A percentile compares a stretch with the other conserved stretches of the same genome.
These are phyloP conservation scores for Champsocephalus gunnari DNA, from an alignment of 2,797 vertebrate species.

Conservation along the genomic window DNA sequence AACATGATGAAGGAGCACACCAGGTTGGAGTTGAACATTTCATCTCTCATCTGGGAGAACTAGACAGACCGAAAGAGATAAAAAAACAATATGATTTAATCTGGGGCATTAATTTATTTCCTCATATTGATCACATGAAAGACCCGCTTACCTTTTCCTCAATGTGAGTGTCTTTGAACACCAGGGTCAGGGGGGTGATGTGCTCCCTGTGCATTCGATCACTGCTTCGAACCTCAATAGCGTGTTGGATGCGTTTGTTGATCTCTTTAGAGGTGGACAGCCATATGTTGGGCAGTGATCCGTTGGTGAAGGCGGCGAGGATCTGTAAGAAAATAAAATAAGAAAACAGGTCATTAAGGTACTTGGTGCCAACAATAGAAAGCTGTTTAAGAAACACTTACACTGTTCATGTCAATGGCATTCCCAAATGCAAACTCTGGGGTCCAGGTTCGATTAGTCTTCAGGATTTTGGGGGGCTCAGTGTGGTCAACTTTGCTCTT, in stretches of 20 bases:
- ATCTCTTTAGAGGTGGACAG: conserved; percentile 80
- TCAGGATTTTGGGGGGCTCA: conserved; percentile 80
- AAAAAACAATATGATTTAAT: not conserved
- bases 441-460: conserved; percentile 84
- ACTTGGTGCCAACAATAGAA: not conserved
- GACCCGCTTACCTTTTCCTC: conserved; percentile 79
- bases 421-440: conserved; percentile 90
- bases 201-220: conserved; percentile 84
- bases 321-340: conserved; percentile 68
- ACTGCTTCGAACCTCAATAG: conserved; percentile 84
- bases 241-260: conserved; percentile 84
- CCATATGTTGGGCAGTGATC: conserved; percentile 72
- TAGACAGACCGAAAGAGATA: conserved; percentile 46
- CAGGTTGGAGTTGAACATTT: conserved; percentile 87
- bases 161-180: conserved; percentile 84
- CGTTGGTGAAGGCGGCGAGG: conserved; percentile 83
- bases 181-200: conserved; percentile 79
- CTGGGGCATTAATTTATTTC: not conserved
- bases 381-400: conserved; percentile 79
- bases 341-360: not conserved
- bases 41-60: conserved; percentile 87
- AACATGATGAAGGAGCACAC: conserved; percentile 86
- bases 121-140: not conserved
- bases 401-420: conserved; percentile 91
- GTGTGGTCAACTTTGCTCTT: conserved; percentile 71